Base-by-base conservation (phyloP, 2,113 vertebrate genomes). In the Seriola rivoliana region DNA sequence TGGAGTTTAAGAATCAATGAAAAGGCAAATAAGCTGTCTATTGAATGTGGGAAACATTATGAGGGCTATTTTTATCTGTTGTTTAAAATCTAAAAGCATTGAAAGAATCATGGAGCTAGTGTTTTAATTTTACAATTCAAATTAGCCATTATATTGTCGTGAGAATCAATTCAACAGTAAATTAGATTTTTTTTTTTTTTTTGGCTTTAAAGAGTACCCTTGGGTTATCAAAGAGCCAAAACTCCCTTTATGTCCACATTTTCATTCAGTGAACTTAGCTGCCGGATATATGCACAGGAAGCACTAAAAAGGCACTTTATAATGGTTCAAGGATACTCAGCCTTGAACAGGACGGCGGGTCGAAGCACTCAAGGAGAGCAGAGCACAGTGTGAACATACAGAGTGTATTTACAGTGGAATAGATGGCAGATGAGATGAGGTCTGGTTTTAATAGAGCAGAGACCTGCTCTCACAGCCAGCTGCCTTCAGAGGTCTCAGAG, bases 361-460 rank as follows among this genome's bases (percentile, higher is more conserved):
- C 85, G 71, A 80, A 75, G 85, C 88, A 76, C 78, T 84, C 81
- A 83, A 86, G 88, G 88, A 85, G 81, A 87, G 79, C 81, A 32
- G 78, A 74, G 83, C 73, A 29, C 83, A n/a, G 84, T 80, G 85
- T 79, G 86, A 90, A 87, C 64, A 79, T 64, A 75, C 58, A 13
- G 73, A 82, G 87, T 85, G 86, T 90, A 85, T 92, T 93, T 93
- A 89, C 89, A 91, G 86, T 82, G 82, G 74, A 81, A 75, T 66
- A 84, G 91, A 91, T 82, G 90, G 88, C 87, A 89, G 90, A 91
- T 85, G 91, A 90, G 90, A 91, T 88, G 88, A 88, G 86, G 85
- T 75, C 83, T 85, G 69, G 75, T 89, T 92, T 89, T 88, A 93
- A 88, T 89, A 86, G 91, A 92, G 89, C 88, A 52, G 83, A 87